Percentiles rank a stretch among this genome's conserved stretches.
Conservation (phyloP, 2,113 vertebrate genomes). For the Cygnus atratus region DNA sequence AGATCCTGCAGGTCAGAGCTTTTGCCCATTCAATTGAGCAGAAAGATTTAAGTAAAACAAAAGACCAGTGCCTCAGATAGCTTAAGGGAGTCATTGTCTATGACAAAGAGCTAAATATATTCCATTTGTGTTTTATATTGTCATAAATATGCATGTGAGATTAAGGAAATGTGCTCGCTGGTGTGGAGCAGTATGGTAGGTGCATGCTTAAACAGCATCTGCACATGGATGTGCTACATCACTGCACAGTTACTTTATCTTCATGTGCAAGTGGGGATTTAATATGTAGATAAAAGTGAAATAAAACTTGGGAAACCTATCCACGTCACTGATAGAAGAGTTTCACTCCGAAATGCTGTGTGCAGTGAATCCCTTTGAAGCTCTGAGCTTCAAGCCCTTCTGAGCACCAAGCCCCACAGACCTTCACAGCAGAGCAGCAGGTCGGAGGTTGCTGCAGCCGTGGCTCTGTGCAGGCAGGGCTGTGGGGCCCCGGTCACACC, state of each 20-base stretch:
- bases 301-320: neutral
- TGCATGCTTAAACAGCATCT: neutral
- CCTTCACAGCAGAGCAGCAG: neutral
- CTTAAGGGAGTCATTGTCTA: neutral
- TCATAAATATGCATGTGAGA: neutral
- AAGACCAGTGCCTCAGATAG: neutral
- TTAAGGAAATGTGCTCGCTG: neutral
- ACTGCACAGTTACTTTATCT: neutral
- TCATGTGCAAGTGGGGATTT: neutral
- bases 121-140: neutral
- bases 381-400: too few species aligned
- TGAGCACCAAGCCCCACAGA: neutral
- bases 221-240: neutral
- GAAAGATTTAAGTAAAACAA: neutral
- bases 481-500: fast-evolving
- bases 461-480: fast-evolving
- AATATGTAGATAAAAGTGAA: neutral
- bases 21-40: neutral
- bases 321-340: neutral
- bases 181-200: neutral
- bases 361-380: neutral
- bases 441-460: fast-evolving
- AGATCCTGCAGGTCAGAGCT: neutral
- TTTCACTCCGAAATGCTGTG: neutral
- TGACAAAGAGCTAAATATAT: neutral